Base-by-base conservation (phyloP, 2,797 vertebrate species). In the Oryzias sinensis region DNA sequence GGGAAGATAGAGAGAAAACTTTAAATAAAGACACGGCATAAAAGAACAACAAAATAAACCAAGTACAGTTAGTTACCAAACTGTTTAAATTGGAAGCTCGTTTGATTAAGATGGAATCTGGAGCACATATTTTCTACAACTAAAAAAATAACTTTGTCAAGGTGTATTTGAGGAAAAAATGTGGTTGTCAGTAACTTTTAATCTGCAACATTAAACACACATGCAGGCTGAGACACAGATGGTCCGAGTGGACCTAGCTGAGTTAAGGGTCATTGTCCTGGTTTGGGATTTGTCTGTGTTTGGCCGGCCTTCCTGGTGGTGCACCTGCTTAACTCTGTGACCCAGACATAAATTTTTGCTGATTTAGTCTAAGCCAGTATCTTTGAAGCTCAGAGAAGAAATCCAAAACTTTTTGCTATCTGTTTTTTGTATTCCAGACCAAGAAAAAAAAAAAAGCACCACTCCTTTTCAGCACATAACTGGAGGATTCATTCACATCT, bases 401-500 rank as follows among this genome's bases (percentile, higher is more conserved):
- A 85, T 59, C 64, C 43, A 52, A 84, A 80, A 81, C 62, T 62
- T 65, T 37, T 76, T 15, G 53, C 79, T 83, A 77, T 88, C 84
- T 86, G 79, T 86, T 88, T 84, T 82, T 77, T 85, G 64, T 57
- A 72, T 88, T 87, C 74, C 72, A 84, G 66, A 68, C 53, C 62
- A 49, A 3, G 3, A 33, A 33, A 27, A 27, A 33, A 33, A 25
- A 25, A 27, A 27, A 27, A 80, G 67, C 80, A 85, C 73, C 79
- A 79, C 69, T 74, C 76, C 76, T 80, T 50, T 64, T 49, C 58
- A 59, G 58, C 58, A 65, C 45, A 68, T 76, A 72, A 83, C 83
- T 83, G 83, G 56, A 74, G 70, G 72, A 82, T 76, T 49, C 76
- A 81, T 79, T 70, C 68, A 82, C 88, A 89, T 89, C 87, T 90